Evolutionary conservation across 2,888 invertebrate species (phyloP), one percentile per base, ranked within the genome.

Genomic region (Drosophila histrio): DNA sequence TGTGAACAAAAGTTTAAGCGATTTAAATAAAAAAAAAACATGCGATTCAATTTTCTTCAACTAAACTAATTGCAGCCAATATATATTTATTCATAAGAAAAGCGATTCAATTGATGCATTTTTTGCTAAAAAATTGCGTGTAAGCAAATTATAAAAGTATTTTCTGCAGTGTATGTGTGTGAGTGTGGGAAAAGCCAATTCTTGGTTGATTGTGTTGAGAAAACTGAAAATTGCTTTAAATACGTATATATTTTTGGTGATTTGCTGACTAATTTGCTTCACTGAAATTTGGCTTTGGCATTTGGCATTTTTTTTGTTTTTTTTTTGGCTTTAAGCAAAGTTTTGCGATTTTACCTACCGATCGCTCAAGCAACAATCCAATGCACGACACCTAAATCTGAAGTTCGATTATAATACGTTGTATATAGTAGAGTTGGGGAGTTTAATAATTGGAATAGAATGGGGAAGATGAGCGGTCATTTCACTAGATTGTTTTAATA

Each of bases 321-420:
- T 39, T 61, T 49, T 52, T 59, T 49, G 38, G 28, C 36, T 13
- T 49, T 58, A 59, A 59, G 59, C 59, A 63, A 46, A 61, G 39
- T 69, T 72, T 72, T 61, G 70, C 77, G 57, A 84, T 76, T 77
- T 87, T 90, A 91, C 91, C 90, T 90, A 91, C 90, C 91, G 86
- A 79, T 81, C 72, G 72, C 74, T 73, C 76, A 79, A 84, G 79
- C 71, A 87, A 75, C 65, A 86, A 72, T 89, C 91, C 90, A 84
- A 84, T 76, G 85, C 85, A 68, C 69, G 80, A 80, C 72, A 84
- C 82, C 89, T 91, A 88, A 65, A 89, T 83, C 75, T 88, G 77
- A 75, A 84, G 87, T 84, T 81, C 83, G 86, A 66, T 78, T 71
- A 34, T 64, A 74, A 67, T 66, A 52, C 36, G 36, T 50, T 19